Conservation (phyloP, 2,113 vertebrate genomes). For the Pelmatolapia mariae region DNA sequence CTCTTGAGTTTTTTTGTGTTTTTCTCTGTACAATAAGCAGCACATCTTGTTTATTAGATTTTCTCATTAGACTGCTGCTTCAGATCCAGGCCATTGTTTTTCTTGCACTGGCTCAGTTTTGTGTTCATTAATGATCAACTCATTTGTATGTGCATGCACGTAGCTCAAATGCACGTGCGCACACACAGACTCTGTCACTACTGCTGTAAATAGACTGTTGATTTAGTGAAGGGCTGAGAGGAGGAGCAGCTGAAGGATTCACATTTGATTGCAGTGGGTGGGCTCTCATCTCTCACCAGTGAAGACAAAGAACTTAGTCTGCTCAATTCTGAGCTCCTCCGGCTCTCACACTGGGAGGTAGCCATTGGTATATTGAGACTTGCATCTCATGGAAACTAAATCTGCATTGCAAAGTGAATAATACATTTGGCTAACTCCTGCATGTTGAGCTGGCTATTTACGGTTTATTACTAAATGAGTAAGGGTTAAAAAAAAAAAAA, state of each 20-base stretch:
- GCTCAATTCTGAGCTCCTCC: slow-evolving; percentile 13
- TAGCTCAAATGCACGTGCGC: not conserved
- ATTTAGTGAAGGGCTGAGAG: slow-evolving; percentile 47
- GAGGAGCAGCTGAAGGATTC: slow-evolving; percentile 57
- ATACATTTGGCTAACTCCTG: not conserved
- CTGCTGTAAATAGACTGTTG: slow-evolving; percentile 59
- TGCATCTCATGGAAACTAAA: not conserved
- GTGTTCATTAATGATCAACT: slow-evolving; percentile 38
- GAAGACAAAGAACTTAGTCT: slow-evolving; percentile 62
- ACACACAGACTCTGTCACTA: not conserved
- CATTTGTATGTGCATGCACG: not conserved
- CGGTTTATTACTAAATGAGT: not conserved
- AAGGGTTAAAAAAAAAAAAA: not conserved
- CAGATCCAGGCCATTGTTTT: slow-evolving; percentile 29
- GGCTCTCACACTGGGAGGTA: slow-evolving; percentile 23
- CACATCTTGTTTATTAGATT: not conserved
- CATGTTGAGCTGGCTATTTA: not conserved
- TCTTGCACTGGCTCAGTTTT: slow-evolving; percentile 14
- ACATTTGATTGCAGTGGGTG: slow-evolving; percentile 61
- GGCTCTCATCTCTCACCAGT: slow-evolving; percentile 56
- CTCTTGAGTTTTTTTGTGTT: not conserved
- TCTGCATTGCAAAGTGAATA: not conserved
- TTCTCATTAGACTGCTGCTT: slow-evolving; percentile 34
- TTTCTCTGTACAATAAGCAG: not conserved
- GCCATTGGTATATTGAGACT: not conserved